Base-by-base conservation (phyloP, 2,888 invertebrate genomes). In the Pollenia amentaria region DNA sequence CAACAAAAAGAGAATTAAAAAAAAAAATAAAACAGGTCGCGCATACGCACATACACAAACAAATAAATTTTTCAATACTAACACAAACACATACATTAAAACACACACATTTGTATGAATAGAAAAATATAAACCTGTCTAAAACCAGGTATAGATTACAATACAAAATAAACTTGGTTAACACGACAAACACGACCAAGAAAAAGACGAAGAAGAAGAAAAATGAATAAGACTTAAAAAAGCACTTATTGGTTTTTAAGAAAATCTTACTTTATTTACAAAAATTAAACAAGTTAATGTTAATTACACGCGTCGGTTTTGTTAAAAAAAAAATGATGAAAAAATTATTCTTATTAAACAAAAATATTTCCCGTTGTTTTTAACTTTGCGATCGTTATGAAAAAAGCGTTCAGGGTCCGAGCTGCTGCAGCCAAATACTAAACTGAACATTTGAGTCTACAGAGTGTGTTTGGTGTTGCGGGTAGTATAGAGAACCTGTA, bases 371-470 rank as follows among this genome's bases (percentile, higher is more conserved):
- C 64, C 75, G 64, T 64, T 21, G 48, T 29, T 53, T n/a, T 53
- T 57, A 21, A 51, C 14, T 62, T 75, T 53, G 64, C 60, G 57
- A 75, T 80, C 79, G 73, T 57, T 42, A n/a, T 42, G 11, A 65
- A 42, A 62, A 70, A 62, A 87, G 80, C 87, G 87, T 87, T 84
- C 87, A 87, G 78, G 85, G 80, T 76, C 88, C 87, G 87, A 88
- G 83, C 88, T 88, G 88, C 79, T 88, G 83, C 87, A 72, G 72
- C 88, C 79, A 83, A 80, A 84, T 87, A 88, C 88, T 88, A 75
- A 77, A 88, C 83, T 84, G 77, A 75, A 88, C 57, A 80, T 84
- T 76, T 73, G 51, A 60, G 64, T 65, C 48, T 60, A 84, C 60
- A 73, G 80, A 80, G 65, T 77, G 65, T 69, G 62, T 69, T 69